These are phyloP conservation scores for Gopherus evgoodei DNA, from an alignment of 2,113 vertebrate species.

Conservation along the genomic window DNA sequence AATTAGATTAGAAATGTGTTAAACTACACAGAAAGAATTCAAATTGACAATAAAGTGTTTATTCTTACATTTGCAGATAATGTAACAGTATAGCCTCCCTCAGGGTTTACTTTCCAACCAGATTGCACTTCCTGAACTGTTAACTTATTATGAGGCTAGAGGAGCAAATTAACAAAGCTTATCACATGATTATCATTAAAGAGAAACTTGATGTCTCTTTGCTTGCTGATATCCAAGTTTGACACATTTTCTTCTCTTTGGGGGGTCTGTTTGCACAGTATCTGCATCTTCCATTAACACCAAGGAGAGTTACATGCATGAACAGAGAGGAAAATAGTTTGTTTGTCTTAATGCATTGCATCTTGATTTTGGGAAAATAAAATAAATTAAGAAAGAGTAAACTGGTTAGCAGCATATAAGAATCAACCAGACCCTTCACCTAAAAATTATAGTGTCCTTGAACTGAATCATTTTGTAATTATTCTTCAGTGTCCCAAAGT, in stretches of 20 bases:
- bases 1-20: neutral
- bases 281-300: neutral
- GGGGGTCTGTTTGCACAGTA: accelerated
- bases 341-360: neutral
- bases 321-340: accelerated
- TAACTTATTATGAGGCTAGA: neutral
- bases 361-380: accelerated
- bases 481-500: neutral
- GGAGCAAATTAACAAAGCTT: neutral
- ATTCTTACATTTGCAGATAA: neutral
- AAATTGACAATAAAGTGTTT: neutral
- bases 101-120: neutral
- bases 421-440: accelerated
- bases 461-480: neutral
- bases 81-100: neutral
- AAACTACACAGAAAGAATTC: neutral
- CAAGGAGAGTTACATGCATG: neutral
- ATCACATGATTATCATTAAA: neutral
- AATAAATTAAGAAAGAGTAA: neutral
- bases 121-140: neutral
- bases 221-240: neutral
- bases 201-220: neutral
- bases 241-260: accelerated
- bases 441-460: neutral
- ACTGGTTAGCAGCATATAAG: neutral